Conservation (phyloP, 1,140 invertebrate species). For the Trinorchestia longiramus region DNA sequence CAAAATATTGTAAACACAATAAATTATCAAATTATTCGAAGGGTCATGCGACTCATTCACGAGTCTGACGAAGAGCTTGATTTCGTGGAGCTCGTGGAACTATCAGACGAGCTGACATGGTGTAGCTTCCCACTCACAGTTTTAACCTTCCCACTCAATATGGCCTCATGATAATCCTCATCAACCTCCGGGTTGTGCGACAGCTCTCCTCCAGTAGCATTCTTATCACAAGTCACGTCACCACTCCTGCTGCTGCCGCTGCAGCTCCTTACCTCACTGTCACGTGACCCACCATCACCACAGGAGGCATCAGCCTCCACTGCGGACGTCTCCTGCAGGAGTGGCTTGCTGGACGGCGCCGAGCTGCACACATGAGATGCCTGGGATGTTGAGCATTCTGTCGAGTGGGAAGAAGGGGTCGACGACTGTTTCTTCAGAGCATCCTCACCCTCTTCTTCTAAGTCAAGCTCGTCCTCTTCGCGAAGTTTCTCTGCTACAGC, state of each 20-base stretch:
- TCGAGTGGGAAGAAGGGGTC: background rate
- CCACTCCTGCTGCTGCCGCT: slow-evolving; percentile 42
- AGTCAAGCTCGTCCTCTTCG: background rate
- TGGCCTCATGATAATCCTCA: slow-evolving; percentile 1
- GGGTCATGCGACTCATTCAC: background rate
- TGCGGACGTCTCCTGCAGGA: background rate
- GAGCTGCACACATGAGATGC: background rate
- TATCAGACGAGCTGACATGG: slow-evolving; percentile 44
- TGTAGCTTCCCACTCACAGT: slow-evolving; percentile 29
- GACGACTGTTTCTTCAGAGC: background rate
- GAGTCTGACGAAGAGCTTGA: slow-evolving; percentile 25
- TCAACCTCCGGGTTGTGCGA: slow-evolving; percentile 17
- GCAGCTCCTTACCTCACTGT: slow-evolving; percentile 15
- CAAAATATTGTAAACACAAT: background rate
- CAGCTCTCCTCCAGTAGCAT: background rate
- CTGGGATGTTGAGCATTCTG: background rate
- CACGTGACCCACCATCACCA: background rate
- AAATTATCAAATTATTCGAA: background rate
- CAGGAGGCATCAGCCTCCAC: background rate
- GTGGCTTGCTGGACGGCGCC: background rate
- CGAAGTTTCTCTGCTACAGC: slow-evolving; percentile 13
- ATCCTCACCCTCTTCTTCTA: slow-evolving; percentile 10
- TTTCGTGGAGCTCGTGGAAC: slow-evolving; percentile 13
- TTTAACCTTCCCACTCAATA: slow-evolving; percentile 29
- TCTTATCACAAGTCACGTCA: background rate